Evolutionary conservation across 1,140 invertebrate species (phyloP).

Genomic region (Camponotus pennsylvanicus): DNA sequence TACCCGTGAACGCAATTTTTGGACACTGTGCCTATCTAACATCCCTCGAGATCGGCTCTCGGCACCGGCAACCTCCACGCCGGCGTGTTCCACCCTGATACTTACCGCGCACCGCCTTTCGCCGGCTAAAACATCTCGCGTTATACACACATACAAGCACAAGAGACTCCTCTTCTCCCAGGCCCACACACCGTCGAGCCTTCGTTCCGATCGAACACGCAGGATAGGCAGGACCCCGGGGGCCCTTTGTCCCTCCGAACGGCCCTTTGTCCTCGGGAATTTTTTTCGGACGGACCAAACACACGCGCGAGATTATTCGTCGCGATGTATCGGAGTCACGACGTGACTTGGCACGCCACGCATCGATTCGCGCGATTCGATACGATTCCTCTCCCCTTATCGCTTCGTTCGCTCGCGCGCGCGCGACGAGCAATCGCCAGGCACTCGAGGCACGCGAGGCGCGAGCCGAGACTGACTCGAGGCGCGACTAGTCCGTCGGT

Average conservation of each 20-base stretch:
- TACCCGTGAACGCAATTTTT: conserved; percentile 9
- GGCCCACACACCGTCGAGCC: not conserved
- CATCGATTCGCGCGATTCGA: conserved; percentile 10
- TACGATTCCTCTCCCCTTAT: not conserved
- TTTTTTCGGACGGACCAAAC: conserved; percentile 1
- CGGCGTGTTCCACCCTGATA: conserved; percentile 26
- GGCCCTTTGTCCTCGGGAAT: not conserved
- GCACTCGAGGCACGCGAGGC: conserved; percentile 77
- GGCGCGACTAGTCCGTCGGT: conserved; percentile 78
- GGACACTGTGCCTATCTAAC: not conserved
- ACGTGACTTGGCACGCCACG: not conserved
- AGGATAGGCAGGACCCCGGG: not conserved
- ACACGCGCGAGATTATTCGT: not conserved
- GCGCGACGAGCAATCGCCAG: conserved; percentile 58
- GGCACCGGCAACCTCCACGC: conserved; percentile 43
- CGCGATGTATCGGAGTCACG: not conserved
- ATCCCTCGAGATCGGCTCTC: not conserved
- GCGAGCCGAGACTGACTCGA: conserved; percentile 82
- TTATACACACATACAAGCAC: not conserved
- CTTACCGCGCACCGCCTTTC: conserved; percentile 34
- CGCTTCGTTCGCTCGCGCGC: conserved; percentile 22
- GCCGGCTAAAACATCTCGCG: not conserved
- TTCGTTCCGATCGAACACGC: conserved; percentile 10
- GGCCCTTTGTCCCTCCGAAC: conserved; percentile 17
- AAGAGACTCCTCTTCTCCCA: not conserved